Base-by-base conservation (phyloP, 2,797 vertebrate genomes). In the Bovichtus variegatus region DNA sequence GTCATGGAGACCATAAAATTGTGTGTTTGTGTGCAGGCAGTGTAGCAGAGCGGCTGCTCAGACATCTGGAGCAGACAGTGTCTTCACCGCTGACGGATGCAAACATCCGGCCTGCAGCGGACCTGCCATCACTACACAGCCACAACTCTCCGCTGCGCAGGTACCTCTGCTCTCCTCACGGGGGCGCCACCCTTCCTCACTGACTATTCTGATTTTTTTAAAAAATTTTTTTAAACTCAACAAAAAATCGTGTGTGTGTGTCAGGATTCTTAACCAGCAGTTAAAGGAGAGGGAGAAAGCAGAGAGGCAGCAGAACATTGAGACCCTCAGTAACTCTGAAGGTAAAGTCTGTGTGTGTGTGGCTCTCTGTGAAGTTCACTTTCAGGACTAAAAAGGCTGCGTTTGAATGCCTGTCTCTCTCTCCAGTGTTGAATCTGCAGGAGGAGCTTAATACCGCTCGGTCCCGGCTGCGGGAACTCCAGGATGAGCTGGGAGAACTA, bases 141-240 rank as follows among this genome's bases (percentile, higher is more conserved):
- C 96, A 97, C 91, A 98, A 97, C 11, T 74, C 87, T 9, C 96
- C 95, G 74, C 92, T 98, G 49, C 95, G 92, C 85, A 96, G 97
- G 97, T 98, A 64, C 1, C 59, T n/a, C 3, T 46, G 44, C 44
- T 16, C n/a, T n/a, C n/a, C n/a, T n/a, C n/a, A n/a, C n/a, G n/a
- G n/a, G n/a, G n/a, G n/a, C n/a, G n/a, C n/a, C n/a, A n/a, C n/a
- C n/a, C n/a, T n/a, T n/a, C n/a, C n/a, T n/a, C n/a, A n/a, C n/a
- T n/a, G n/a, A n/a, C n/a, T n/a, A n/a, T n/a, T n/a, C n/a, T n/a
- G n/a, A n/a, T n/a, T n/a, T n/a, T n/a, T 31, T 34, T 31, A 1
- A 34, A 8, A 8, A 34, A 34, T n/a, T n/a, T n/a, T n/a, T n/a
- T n/a, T 31, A 7, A 7, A 6, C 34, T 34, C 31, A 7, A 31